Evolutionary conservation across 2,797 vertebrate species (phyloP), one percentile per base, ranked within the genome.

Genomic region (Crenuchus spilurus): DNA sequence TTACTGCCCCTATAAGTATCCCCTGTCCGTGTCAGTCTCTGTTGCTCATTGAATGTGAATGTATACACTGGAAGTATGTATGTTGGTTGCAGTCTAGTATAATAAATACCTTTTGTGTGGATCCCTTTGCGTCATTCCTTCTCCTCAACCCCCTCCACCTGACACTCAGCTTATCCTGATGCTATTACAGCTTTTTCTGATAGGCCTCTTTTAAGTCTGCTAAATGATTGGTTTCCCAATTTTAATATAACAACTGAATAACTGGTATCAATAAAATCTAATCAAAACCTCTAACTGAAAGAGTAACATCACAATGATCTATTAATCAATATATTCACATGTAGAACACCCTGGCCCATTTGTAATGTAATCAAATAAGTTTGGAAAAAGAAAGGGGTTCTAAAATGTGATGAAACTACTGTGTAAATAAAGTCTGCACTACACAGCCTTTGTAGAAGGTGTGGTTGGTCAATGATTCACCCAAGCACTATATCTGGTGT

Each of bases 401-500:
- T 1, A 13, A 39, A 11, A 41, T 64, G 55, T 33, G 46, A 64
- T 72, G 46, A 68, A 77, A 77, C 54, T 67, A 30, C 63, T 61
- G 48, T 62, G 66, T 41, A 72, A 74, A 76, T 64, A 71, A 30
- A 54, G 6, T 3, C 68, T 48, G 37, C 51, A 66, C 69, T 44
- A 35, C 26, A 70, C 49, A 65, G 31, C 68, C 66, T 48, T 64
- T 31, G 39, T 33, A 9, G 33, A 16, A 64, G 62, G 72, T 70
- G 65, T 62, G 73, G 66, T 31, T 68, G 61, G 78, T 73, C 60
- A 80, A 74, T 75, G 48, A 66, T 80, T 79, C 64, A 70, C 24
- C n/a, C 2, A 39, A 52, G 60, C 35, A n/a, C 20, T 51, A 44
- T 37, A 18, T 64, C 28, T 49, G 55, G 46, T 51, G 20, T 42